Conservation (phyloP, 2,888 invertebrate genomes). For the Tridacna crocea region DNA sequence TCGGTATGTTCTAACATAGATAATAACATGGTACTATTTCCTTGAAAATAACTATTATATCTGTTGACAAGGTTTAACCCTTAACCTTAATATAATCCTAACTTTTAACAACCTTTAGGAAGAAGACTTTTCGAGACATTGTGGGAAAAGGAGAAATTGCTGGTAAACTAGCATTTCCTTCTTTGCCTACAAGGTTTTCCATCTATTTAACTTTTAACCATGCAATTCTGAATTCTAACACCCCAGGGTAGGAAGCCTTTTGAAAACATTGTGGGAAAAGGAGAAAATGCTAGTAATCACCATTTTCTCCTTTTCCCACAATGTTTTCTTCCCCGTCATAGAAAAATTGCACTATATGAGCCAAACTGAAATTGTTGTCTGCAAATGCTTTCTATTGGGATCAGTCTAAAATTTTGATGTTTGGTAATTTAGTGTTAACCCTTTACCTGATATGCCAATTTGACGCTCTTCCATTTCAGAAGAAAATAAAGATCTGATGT, state of each 20-base stretch:
- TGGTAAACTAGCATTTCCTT: not conserved
- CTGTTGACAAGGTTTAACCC: too few species aligned
- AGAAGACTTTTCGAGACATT: too few species aligned
- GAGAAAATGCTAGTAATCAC: not conserved
- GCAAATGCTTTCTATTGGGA: not conserved
- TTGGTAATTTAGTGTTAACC: not conserved
- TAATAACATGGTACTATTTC: too few species aligned
- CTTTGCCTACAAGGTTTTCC: not conserved
- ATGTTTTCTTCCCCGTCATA: not conserved
- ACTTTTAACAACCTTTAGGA: not conserved
- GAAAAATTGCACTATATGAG: not conserved
- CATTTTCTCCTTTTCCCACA: conserved; percentile 10
- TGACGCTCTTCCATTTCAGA: too few species aligned
- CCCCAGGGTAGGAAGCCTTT: not conserved
- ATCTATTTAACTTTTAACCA: not conserved
- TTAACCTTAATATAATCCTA: too few species aligned
- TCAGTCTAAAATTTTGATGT: not conserved
- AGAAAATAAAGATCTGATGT: too few species aligned
- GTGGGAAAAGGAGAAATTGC: conserved; percentile 18
- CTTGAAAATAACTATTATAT: too few species aligned
- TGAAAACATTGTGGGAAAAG: not conserved
- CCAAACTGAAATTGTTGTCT: not conserved
- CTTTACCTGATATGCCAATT: too few species aligned
- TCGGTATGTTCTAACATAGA: too few species aligned
- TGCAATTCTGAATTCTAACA: not conserved